Evolutionary conservation across 2,113 vertebrate species (phyloP), one percentile per base, ranked within the genome.

Genomic region (Phodopus roborovskii): DNA sequence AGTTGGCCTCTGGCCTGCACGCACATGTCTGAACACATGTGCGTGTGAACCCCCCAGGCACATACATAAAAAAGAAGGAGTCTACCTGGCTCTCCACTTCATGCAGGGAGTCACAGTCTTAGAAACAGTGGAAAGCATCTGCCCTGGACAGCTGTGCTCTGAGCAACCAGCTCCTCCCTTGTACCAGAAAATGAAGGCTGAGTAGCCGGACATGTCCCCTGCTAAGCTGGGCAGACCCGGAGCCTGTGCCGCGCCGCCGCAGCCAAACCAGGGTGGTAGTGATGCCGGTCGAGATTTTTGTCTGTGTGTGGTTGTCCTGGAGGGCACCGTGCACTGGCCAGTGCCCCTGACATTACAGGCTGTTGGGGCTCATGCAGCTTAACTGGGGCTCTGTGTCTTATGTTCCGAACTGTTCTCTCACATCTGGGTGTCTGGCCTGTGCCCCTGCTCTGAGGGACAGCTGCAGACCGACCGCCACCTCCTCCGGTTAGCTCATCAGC

Each of bases 351-450:
- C 17, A 5, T 13, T 10, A 10, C 9, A 20, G 64, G 64, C 90
- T 28, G 3, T 28, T 6, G 1, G 5, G 48, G 58, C 48, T 85
- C 45, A 50, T 20, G 16, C 45, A 3, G 3, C 68, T 10, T 50
- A 17, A 0, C 56, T 68, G 8, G 39, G 48, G 78, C 33, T 1
- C 64, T 4, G 16, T 5, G 28, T 66, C 62, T 20, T 20, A 12
- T 0, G 6, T 6, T 4, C 60, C 0, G 9, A n/a, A 13, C 64
- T 83, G 90, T 68, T 45, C 81, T n/a, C 33, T 12, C 88, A 68
- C 85, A 28, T 93, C 90, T 75, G 84, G 83, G 84, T 48, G 85
- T 97, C 92, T 78, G 86, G 33, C 62, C 79, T 71, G 70, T 42
- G 39, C 70, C 87, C 82, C 42, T 0, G 0, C 42, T 36, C 75